Evolutionary conservation across 2,113 vertebrate genomes (phyloP).

Genomic region (Oncorhynchus keta): DNA sequence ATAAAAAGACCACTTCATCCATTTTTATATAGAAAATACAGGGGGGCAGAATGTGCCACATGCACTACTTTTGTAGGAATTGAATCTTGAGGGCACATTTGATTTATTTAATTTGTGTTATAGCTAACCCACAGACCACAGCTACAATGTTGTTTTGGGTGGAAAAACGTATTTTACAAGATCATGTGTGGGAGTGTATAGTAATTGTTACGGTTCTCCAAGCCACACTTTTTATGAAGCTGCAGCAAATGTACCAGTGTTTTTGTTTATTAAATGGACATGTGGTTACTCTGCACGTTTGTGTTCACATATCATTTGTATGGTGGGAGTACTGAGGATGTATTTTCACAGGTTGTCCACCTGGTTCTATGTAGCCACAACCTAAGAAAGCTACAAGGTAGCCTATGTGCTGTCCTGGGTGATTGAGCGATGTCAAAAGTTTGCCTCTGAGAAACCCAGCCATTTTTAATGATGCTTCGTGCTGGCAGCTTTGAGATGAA

Average conservation of each 20-base stretch:
- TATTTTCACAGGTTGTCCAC: slow-evolving; percentile 8
- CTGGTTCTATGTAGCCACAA: background rate
- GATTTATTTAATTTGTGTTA: background rate
- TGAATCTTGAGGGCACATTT: background rate
- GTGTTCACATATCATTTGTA: too few relatives aligned
- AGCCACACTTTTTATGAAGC: too few relatives aligned
- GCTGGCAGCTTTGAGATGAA: too few relatives aligned
- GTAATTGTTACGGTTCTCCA: background rate
- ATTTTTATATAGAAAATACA: background rate
- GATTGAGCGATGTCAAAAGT: too few relatives aligned
- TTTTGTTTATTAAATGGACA: background rate
- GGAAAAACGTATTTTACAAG: background rate
- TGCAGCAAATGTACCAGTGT: background rate
- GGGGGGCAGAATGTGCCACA: too few relatives aligned
- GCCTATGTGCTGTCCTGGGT: too few relatives aligned
- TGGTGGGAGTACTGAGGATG: too few relatives aligned
- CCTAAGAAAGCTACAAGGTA: background rate
- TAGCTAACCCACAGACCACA: background rate
- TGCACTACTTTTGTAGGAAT: background rate
- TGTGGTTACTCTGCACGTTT: background rate
- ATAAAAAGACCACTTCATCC: background rate
- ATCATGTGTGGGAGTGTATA: background rate
- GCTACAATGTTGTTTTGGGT: background rate
- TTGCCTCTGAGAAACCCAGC: too few relatives aligned
- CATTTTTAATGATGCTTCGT: too few relatives aligned